Percentiles rank a stretch among this genome's conserved stretches.
phyloP scores from a whole-genome alignment of 2,113 vertebrate species.

The Numenius arquata region DNA sequence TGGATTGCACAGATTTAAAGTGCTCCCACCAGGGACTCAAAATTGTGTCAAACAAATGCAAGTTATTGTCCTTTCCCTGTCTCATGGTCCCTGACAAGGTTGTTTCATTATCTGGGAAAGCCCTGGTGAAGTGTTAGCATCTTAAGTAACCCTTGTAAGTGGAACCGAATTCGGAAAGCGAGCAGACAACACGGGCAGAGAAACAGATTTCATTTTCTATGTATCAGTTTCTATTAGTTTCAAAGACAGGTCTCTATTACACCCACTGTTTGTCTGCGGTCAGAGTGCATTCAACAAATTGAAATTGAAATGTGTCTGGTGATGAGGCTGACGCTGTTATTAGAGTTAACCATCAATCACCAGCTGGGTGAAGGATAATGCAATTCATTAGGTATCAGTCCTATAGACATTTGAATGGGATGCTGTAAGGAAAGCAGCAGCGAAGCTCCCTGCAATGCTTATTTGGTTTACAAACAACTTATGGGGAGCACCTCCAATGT shows the following conservation, averaged over 20 bases:
- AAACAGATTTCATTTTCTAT: neutral
- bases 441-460: neutral
- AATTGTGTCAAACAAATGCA: neutral
- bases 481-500: rapidly evolving
- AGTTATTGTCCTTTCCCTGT: neutral
- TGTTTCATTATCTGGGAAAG: neutral
- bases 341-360: neutral
- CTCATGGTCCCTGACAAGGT: neutral
- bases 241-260: neutral
- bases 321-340: neutral
- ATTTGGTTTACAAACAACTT: neutral
- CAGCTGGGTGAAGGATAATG: neutral
- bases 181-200: neutral
- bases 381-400: neutral
- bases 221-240: conserved; percentile 1
- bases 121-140: neutral
- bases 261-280: neutral
- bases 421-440: neutral
- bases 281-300: neutral
- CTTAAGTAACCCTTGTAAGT: neutral
- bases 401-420: rapidly evolving
- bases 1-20: neutral
- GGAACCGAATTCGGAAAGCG: neutral
- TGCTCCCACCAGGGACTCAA: neutral
- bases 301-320: neutral